Evolutionary conservation across 2,888 invertebrate species (phyloP).

Genomic region (Nymphalis polychloros): DNA sequence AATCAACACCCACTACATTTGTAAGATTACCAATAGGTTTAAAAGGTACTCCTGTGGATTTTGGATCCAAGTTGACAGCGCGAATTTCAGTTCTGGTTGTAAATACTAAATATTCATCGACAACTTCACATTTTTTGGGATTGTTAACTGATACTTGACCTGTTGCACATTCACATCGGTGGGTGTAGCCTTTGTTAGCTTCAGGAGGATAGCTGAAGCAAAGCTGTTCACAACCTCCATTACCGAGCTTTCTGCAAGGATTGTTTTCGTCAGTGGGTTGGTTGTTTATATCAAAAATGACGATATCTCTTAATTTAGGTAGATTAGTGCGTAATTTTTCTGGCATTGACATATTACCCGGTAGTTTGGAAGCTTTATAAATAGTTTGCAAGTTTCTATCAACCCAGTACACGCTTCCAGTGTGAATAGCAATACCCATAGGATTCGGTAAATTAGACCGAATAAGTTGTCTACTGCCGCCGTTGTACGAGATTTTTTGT

Average conservation of each 20-base stretch:
- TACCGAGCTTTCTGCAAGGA: conserved; percentile 88
- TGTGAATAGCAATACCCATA: conserved; percentile 94
- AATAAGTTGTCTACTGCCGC: conserved; percentile 91
- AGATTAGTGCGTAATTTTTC: conserved; percentile 90
- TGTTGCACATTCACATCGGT: conserved; percentile 95
- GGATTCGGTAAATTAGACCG: conserved; percentile 94
- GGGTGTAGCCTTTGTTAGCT: conserved; percentile 75
- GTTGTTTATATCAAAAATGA: conserved; percentile 92
- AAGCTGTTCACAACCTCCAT: conserved; percentile 95
- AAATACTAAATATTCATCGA: conserved; percentile 95
- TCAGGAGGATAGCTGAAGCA: conserved; percentile 96
- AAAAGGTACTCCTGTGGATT: conserved; percentile 91
- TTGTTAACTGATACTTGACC: conserved; percentile 86
- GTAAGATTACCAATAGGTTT: conserved; percentile 92
- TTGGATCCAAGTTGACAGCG: conserved; percentile 93
- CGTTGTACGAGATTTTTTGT: conserved; percentile 93
- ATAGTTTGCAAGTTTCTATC: conserved; percentile 94
- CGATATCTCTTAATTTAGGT: conserved; percentile 93
- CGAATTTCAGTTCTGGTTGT: conserved; percentile 96
- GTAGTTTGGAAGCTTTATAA: conserved; percentile 89
- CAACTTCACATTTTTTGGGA: conserved; percentile 88
- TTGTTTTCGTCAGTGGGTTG: conserved; percentile 93
- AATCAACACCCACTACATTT: conserved; percentile 97
- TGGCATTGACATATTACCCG: conserved; percentile 86
- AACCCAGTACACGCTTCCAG: conserved; percentile 95